phyloP scores from a whole-genome alignment of 2,113 vertebrate genomes.

The Upupa epops region DNA sequence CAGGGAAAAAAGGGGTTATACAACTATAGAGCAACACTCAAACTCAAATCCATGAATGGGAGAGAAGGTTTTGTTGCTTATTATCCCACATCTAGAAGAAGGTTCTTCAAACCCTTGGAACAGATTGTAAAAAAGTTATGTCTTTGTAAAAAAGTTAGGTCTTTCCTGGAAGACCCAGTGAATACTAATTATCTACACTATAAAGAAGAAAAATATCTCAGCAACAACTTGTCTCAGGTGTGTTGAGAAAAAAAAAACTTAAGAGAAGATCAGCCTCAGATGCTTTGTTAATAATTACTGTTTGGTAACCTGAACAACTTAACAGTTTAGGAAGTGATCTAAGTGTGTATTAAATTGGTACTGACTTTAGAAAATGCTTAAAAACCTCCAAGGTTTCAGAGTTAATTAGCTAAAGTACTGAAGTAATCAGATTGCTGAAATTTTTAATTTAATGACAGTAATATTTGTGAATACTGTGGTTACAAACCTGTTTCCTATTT shows the following conservation, averaged over 20 bases:
- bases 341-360: not conserved
- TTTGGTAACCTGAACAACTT: not conserved
- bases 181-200: not conserved
- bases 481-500: conserved; percentile 22
- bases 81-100: not conserved
- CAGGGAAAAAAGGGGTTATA: conserved; percentile 17
- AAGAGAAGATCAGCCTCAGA: not conserved
- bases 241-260: not conserved
- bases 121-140: not conserved
- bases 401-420: conserved; percentile 1
- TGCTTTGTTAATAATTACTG: not conserved
- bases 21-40: not conserved
- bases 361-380: not conserved
- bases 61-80: not conserved
- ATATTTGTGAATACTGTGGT: not conserved
- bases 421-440: conserved; percentile 13
- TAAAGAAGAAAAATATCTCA: not conserved
- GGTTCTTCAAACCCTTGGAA: conserved; percentile 29
- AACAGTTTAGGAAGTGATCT: not conserved
- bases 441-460: conserved; percentile 15
- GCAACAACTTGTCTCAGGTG: not conserved
- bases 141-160: not conserved
- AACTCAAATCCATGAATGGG: not conserved
- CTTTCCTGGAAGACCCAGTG: not conserved
- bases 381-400: conserved; percentile 1